phyloP scores from a whole-genome alignment of 2,113 vertebrate species.

The Proterorhinus semilunaris region DNA sequence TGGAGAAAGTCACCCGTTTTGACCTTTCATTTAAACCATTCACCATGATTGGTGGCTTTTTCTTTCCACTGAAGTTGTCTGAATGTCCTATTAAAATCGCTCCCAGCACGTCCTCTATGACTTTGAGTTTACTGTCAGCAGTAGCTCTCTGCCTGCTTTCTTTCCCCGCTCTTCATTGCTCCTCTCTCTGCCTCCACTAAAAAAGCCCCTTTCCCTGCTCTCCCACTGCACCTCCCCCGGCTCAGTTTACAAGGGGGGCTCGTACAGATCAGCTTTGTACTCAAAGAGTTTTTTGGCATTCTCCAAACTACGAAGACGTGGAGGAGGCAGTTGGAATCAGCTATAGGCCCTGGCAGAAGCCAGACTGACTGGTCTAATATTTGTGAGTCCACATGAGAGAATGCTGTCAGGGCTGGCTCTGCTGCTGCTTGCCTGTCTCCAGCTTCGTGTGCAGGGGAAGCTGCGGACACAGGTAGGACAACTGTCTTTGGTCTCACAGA shows the following conservation, averaged over 20 bases:
- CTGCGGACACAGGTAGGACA: constrained; percentile 84
- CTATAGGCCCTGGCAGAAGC: constrained; percentile 43
- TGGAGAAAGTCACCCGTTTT: constrained; percentile 53
- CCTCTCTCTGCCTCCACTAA: constrained; percentile 46
- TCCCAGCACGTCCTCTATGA: constrained; percentile 44
- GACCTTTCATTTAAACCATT: constrained; percentile 1
- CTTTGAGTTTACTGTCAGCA: constrained; percentile 55
- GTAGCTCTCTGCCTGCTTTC: constrained; percentile 43
- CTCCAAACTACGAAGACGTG: constrained; percentile 52
- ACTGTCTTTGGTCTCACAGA: constrained; percentile 28
- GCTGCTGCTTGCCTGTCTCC: constrained; percentile 82
- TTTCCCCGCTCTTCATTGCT: constrained; percentile 55
- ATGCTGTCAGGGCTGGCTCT: constrained; percentile 71
- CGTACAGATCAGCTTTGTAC: constrained; percentile 69
- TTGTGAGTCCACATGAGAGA: constrained; percentile 66
- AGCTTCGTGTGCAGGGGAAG: constrained; percentile 81
- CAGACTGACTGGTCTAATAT: constrained; percentile 71
- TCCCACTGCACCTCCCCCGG: constrained; percentile 71
- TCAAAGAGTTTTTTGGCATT: constrained; percentile 54
- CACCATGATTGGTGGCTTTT: constrained; percentile 35
- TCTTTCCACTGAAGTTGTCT: constrained; percentile 27
- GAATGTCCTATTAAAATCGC: constrained; percentile 44
- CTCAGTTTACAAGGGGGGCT: constrained; percentile 87
- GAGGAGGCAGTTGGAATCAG: constrained; percentile 54
- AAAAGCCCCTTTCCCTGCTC: constrained; percentile 38